Base-by-base conservation (phyloP, 2,888 invertebrate genomes). In the Tachina fera region DNA sequence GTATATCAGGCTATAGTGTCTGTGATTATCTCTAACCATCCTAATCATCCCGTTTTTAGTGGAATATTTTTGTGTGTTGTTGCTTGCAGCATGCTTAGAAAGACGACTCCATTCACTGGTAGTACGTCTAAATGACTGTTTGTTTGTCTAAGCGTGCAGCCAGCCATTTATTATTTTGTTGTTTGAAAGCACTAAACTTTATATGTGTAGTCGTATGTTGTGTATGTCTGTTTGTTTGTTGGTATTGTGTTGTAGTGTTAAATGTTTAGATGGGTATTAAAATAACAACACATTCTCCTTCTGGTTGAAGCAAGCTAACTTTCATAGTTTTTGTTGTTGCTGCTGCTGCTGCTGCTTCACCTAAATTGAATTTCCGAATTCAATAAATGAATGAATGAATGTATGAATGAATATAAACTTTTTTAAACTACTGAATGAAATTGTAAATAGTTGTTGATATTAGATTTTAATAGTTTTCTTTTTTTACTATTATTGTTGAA, bases 361-460 rank as follows among this genome's bases (percentile, higher is more conserved):
- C 87, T 87, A 90, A 91, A 91, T 91, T 91, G 90, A 91, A 91
- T 91, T 91, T 91, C 90, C 91, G 89, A 91, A 91, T 91, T 91
- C 91, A 90, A 90, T 90, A 90, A 90, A 89, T 91, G 91, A 91
- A 89, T 90, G 90, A 90, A 89, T 91, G 91, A 91, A 89, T 91
- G 91, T 90, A 86, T 61, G 90, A 90, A 85, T 61, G 82, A 78
- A 79, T 89, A 49, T 61, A 61, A 75, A 58, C 43, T 61, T 51
- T 75, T 81, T 74, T 61, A 53, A 81, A 68, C 75, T 75, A 68
- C 53, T 90, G 77, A 85, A 74, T 77, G 89, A 89, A 86, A 83
- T 86, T 79, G 83, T 83, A 86, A 86, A 86, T 83, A 76, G 79
- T 83, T 88, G 83, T 86, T 87, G 88, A 81, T 89, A 88, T 90